Evolutionary conservation across 2,888 invertebrate species (phyloP), one percentile per base, ranked within the genome.

Genomic region (Neocrepidodera transversa): DNA sequence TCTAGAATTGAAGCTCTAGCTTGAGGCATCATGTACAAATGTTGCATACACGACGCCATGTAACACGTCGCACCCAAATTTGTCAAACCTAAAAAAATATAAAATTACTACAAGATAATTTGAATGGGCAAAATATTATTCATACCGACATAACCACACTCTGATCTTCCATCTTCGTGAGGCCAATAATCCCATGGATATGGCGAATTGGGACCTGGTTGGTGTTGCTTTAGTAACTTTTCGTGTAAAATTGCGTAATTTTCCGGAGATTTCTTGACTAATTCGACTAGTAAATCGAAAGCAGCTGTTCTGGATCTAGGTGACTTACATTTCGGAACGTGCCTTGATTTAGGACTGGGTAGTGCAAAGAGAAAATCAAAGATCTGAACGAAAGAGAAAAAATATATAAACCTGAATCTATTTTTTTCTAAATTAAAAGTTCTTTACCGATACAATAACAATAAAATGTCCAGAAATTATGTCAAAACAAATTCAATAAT

Each of bases 141-240:
- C 56, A 42, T 51, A 59, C 63, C 63, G 0, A 95, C 96, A 80
- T 93, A 95, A 8, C 97, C 97, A 78, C 95, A 95, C 74, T 94
- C 93, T 0, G 95, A 92, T 1, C 97, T 85, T 0, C 95, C 94
- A 77, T 96, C 97, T 74, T 97, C 97, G 62, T 94, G 92, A 1
- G 97, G 97, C 97, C 97, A 97, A 80, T 96, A 96, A 79, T 97
- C 97, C 96, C 96, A 97, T 0, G 94, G 93, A 81, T 95, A 96
- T 0, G 92, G 89, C 1, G 90, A 87, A 74, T 91, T 89, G 0
- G 91, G 88, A 4, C 90, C 86, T 13, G 93, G 92, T 68, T 90
- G 89, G 76, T 97, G 95, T 72, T 97, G 96, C 2, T 87, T 86
- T 77, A 95, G 82, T 32, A 97, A 83, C 70, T 91, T 92, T 48